phyloP scores from a whole-genome alignment of 1,140 invertebrate genomes.

The Nasonia longicornis region DNA sequence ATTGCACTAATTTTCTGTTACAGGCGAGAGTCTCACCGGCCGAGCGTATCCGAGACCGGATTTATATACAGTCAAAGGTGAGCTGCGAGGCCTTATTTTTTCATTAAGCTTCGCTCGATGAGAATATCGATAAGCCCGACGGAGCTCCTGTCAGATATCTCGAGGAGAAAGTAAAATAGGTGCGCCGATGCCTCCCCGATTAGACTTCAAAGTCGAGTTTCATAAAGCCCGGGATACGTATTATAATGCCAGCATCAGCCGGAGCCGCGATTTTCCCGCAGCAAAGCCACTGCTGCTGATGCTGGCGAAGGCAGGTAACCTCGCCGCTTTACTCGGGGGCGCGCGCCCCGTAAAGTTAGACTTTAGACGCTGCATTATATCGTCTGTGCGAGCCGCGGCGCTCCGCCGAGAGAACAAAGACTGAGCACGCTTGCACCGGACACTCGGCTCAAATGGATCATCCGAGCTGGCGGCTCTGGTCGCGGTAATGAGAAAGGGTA shows the following conservation, averaged over 20 bases:
- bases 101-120: too few species aligned
- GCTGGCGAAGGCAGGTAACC: too few species aligned
- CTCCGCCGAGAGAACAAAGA: background rate
- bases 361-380: background rate
- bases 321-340: background rate
- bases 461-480: background rate
- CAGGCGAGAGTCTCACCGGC: conserved; percentile 19
- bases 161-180: too few species aligned
- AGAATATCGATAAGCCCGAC: too few species aligned
- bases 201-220: conserved; percentile 2
- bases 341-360: background rate
- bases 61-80: conserved; percentile 44
- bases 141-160: too few species aligned
- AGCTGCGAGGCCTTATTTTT: background rate
- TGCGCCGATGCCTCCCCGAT: background rate
- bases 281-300: too few species aligned
- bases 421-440: background rate
- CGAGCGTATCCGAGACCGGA: conserved; percentile 33
- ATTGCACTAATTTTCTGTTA: conserved; percentile 14
- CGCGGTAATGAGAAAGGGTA: background rate
- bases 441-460: background rate
- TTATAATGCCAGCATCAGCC: background rate
- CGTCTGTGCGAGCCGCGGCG: too few species aligned
- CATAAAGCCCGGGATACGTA: background rate
- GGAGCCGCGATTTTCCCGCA: too few species aligned